phyloP scores from a whole-genome alignment of 2,113 vertebrate species.

The Phoxinus phoxinus region DNA sequence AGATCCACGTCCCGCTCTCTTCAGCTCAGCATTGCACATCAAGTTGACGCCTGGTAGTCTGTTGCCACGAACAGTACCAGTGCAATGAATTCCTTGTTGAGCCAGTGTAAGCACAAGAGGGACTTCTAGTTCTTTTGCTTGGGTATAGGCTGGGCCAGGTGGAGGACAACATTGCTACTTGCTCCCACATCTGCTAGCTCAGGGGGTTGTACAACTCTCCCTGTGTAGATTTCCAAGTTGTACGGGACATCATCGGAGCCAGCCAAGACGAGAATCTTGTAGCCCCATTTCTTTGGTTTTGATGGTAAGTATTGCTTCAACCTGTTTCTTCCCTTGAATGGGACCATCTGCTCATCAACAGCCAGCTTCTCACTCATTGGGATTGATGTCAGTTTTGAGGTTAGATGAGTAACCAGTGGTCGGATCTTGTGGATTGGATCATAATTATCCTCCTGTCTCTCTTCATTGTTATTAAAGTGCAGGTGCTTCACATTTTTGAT shows the following conservation, averaged over 20 bases:
- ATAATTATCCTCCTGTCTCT: too few species aligned
- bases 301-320: slow-evolving; percentile 42
- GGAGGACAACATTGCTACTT: slow-evolving; percentile 32
- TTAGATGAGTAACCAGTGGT: too few species aligned
- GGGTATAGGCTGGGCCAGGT: too few species aligned
- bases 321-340: slow-evolving; percentile 45
- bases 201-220: slow-evolving; percentile 6
- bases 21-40: neutral
- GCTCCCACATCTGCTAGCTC: slow-evolving; percentile 40
- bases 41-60: neutral
- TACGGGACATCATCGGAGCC: neutral
- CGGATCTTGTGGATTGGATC: too few species aligned
- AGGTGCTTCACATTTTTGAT: too few species aligned
- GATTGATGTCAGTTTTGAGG: too few species aligned
- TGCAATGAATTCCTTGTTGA: too few species aligned
- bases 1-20: neutral
- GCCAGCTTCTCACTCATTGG: slow-evolving; percentile 39
- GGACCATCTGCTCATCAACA: slow-evolving; percentile 47
- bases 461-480: too few species aligned
- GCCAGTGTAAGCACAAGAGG: too few species aligned
- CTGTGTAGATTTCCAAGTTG: slow-evolving; percentile 41
- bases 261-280: slow-evolving; percentile 7
- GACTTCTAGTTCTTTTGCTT: too few species aligned
- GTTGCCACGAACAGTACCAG: too few species aligned
- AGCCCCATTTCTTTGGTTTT: slow-evolving; percentile 3